Conservation (phyloP, 2,797 vertebrate genomes). For the Chelonia mydas region DNA sequence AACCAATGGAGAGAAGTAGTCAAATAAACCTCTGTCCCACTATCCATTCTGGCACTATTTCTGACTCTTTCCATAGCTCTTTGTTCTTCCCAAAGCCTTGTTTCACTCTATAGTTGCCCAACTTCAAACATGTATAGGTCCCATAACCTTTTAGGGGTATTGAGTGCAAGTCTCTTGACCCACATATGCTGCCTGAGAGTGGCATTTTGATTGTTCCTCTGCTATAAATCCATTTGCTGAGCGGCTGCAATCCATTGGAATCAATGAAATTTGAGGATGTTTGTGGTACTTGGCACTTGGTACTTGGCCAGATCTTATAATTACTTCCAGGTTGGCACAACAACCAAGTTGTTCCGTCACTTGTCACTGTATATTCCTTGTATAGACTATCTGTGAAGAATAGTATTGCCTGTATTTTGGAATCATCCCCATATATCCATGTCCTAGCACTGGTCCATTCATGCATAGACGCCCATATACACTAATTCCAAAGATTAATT, state of each 20-base stretch:
- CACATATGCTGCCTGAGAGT: neutral
- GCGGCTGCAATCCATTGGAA: fast-evolving
- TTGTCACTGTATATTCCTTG: neutral
- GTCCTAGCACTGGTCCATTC: neutral
- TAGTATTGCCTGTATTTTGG: neutral
- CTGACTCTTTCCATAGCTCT: neutral
- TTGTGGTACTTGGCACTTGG: neutral
- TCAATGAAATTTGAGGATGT: neutral
- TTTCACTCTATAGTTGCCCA: neutral
- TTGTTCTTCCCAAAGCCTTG: neutral
- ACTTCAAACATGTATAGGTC: neutral
- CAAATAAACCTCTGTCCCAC: neutral
- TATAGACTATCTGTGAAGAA: neutral
- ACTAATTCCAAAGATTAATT: conserved; percentile 8
- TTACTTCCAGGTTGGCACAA: neutral
- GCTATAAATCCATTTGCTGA: neutral
- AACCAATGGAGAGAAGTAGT: neutral
- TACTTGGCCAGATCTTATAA: neutral
- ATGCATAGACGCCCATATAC: neutral
- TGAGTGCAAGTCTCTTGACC: neutral
- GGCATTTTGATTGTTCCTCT: neutral
- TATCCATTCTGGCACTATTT: neutral
- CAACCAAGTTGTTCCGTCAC: neutral
- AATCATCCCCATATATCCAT: neutral
- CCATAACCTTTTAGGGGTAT: neutral